Base-by-base conservation (phyloP, 2,113 vertebrate genomes). In the Podocnemis expansa region DNA sequence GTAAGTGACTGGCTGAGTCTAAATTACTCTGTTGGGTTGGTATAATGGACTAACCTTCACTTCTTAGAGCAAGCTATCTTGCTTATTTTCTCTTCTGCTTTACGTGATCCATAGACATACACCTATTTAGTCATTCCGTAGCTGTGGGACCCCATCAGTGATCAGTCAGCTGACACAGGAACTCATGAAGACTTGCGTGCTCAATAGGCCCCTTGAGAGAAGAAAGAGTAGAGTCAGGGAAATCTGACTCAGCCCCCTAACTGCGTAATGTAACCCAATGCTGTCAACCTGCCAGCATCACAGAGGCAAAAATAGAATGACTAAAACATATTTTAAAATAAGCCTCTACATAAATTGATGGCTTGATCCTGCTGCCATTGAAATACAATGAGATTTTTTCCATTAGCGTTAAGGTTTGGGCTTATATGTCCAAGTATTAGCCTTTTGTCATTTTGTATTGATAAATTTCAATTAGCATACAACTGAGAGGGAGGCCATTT, bases 1-100 rank as follows among this genome's bases (percentile, higher is more conserved):
- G 89, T 96, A 91, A 95, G 91, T 96, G 88, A 95, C 78, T 86
- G 63, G 80, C 54, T 27, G 78, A 24, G 25, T 43, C n/a, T n/a
- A 38, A 80, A 85, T 88, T 67, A 5, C 55, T 11, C 70, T 84
- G 89, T 80, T 75, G 43, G 93, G 94, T 82, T 11, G 22, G 85
- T 34, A 83, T 82, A 89, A 94, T 6, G 1, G 93, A 89, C 91
- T 85, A 88, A 85, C 60, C 93, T 89, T 91, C 16, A 6, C 41
- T 25, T 63, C 78, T 56, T 45, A 82, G 83, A 80, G 41, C 0
- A 1, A 87, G 82, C 8, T 0, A 3, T 87, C 43, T 11, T 88
- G 55, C 49, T 94, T 92, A 0, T 91, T 90, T 88, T 91, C 70
- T 75, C 31, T 78, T 78, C 1, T 2, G 76, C 88, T 96, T 95